Percentiles rank a stretch among this genome's conserved stretches.
phyloP scores from a whole-genome alignment of 92 coral and sea anemone species.

The Muricea muricata region DNA sequence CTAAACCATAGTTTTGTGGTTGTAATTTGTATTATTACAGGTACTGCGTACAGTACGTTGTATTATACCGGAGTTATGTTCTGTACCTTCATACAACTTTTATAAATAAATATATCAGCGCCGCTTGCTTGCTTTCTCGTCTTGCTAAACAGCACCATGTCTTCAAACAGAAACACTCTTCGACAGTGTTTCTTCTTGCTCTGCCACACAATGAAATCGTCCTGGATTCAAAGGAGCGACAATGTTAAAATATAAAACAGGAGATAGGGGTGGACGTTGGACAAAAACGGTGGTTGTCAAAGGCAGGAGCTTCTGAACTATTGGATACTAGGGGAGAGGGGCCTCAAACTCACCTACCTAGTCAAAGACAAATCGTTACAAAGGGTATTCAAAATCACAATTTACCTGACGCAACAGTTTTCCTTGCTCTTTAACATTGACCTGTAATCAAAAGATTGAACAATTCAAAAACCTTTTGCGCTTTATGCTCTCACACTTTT shows the following conservation, averaged over 20 bases:
- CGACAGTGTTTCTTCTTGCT: constrained; percentile 91
- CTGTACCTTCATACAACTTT: constrained; percentile 91
- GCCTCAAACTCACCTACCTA: no score
- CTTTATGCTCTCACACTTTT: no score
- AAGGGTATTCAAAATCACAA: not conserved
- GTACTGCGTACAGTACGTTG: no score
- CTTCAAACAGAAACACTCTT: constrained; percentile 92
- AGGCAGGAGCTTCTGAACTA: no score
- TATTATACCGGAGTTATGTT: no score
- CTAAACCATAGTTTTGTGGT: no score
- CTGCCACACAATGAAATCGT: constrained; percentile 91
- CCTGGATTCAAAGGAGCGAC: constrained; percentile 45
- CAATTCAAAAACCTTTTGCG: no score
- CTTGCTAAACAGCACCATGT: constrained; percentile 92
- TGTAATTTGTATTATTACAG: no score
- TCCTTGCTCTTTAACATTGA: constrained; percentile 96
- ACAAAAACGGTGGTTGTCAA: no score
- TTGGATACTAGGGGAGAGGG: no score
- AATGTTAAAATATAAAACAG: not conserved
- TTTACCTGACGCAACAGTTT: constrained; percentile 74
- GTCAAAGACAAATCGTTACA: no score
- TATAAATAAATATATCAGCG: constrained; percentile 90
- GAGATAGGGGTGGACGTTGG: no score
- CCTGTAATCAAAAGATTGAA: constrained; percentile 55
- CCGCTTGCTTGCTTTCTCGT: constrained; percentile 92